Conservation (phyloP, 1,140 invertebrate species). For the Lysiphlebus fabarum region DNA sequence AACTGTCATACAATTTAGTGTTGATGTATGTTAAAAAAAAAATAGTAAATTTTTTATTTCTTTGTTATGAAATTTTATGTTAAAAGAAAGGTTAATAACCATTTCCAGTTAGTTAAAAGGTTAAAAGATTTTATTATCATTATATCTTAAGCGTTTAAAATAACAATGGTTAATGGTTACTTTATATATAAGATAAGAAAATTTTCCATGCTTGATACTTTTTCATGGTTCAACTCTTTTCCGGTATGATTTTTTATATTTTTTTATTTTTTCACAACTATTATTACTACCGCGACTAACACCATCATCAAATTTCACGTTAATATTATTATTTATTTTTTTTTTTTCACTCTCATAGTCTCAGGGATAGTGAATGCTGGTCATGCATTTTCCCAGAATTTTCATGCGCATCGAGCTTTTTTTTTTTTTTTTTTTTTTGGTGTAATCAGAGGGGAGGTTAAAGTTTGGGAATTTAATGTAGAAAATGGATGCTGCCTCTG, state of each 20-base stretch:
- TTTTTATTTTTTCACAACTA: too few species aligned
- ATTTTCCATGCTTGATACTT: conserved; percentile 11
- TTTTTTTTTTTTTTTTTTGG: conserved; percentile 8
- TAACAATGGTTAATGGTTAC: conserved; percentile 11
- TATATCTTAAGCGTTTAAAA: conserved; percentile 1
- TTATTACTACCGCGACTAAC: too few species aligned
- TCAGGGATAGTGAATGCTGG: conserved; percentile 12
- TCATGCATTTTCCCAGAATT: conserved; percentile 12
- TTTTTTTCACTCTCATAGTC: conserved; percentile 11
- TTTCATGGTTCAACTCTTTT: conserved; percentile 8
- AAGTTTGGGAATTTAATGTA: neutral
- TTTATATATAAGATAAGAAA: conserved; percentile 9
- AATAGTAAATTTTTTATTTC: neutral
- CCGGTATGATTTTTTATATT: neutral
- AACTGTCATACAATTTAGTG: too few species aligned
- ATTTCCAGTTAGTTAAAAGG: conserved; percentile 3
- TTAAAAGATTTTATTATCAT: conserved; percentile 2
- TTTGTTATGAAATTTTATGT: neutral
- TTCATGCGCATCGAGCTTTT: neutral
- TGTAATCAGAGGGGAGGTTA: conserved; percentile 20
- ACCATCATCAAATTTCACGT: too few species aligned
- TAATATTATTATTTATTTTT: neutral
- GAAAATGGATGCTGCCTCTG: conserved; percentile 11
- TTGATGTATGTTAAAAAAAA: too few species aligned
- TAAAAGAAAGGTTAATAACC: conserved; percentile 8